Base-by-base conservation (phyloP, 37 sponge, comb jelly and placozoan genomes). In the Hexactinellida sp. region DNA sequence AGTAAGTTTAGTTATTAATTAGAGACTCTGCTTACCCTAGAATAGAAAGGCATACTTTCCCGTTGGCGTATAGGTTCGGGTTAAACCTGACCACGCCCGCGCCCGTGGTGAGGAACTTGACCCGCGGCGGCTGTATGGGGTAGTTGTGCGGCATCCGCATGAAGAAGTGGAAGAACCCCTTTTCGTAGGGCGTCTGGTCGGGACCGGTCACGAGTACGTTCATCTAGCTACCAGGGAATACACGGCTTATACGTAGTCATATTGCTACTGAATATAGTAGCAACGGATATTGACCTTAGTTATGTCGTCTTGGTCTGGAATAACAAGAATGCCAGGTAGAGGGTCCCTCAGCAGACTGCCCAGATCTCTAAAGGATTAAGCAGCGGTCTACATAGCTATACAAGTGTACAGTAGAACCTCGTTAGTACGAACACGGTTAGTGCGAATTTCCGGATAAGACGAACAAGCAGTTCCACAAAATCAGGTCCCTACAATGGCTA, bases 141-240 rank as follows among this genome's bases (percentile, higher is more conserved):
- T 95, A 95, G 54, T 83, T 90, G 36, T 90, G 91, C 36, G 95
- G 95, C 76, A 93, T 91, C 0, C 93, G 89, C 39, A 95, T 36
- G 38, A 88, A 38, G 51, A 91, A 95, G 38, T 95, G 92, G 82
- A 95, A 95, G 92, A 93, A 89, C 0, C 95, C 95, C 54, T 92
- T 92, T 84, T 95, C 95, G 82, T 95, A 95, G 3, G 95, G 95
- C 34, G 95, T 95, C 30, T 93, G 93, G 88, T 90, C 90, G 0
- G 95, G 95, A 47, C 95, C 95, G 35, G 87, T 92, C 36, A 95
- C 89, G 37, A 95, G 86, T 0, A 84, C 88, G 84, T 93, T 85
- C 37, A 95, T 36, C 95, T 95, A 54, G 13, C 76, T 85, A 38
- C 38, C 1, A 41, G 54, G 24, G 37, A 85, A n/a, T 34, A 51